phyloP scores from a whole-genome alignment of 2,113 vertebrate species.

The Halcyon senegalensis region DNA sequence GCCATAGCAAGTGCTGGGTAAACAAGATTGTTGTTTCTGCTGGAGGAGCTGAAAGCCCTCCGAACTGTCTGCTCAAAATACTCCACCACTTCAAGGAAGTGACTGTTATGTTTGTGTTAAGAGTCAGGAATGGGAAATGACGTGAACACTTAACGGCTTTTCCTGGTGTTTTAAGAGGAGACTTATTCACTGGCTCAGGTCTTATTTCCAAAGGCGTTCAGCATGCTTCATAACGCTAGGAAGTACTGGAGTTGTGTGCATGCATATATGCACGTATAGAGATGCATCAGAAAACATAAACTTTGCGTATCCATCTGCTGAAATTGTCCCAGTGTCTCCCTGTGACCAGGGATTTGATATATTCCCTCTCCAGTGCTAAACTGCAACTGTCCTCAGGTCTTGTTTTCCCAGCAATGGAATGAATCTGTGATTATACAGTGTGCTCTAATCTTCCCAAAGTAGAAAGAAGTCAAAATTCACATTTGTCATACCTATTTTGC shows the following conservation, averaged over 20 bases:
- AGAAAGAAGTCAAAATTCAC: neutral
- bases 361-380: neutral
- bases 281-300: neutral
- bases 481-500: neutral
- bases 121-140: conserved; percentile 48
- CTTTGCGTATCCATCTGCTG: neutral
- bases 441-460: neutral
- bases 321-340: neutral
- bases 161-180: neutral
- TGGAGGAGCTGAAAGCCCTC: neutral
- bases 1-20: neutral
- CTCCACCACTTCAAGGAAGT: conserved; percentile 20
- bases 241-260: neutral
- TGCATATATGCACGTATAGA: neutral
- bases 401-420: neutral
- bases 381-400: neutral
- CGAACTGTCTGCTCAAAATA: neutral
- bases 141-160: neutral
- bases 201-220: neutral
- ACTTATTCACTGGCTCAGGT: neutral
- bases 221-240: neutral
- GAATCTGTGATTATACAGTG: neutral
- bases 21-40: neutral
- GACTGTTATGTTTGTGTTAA: conserved; percentile 9
- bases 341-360: neutral